Percentiles rank a stretch among this genome's conserved stretches.
These are phyloP conservation scores for Diloba caeruleocephala DNA, from an alignment of 2,888 invertebrate species.

Conservation along the genomic window DNA sequence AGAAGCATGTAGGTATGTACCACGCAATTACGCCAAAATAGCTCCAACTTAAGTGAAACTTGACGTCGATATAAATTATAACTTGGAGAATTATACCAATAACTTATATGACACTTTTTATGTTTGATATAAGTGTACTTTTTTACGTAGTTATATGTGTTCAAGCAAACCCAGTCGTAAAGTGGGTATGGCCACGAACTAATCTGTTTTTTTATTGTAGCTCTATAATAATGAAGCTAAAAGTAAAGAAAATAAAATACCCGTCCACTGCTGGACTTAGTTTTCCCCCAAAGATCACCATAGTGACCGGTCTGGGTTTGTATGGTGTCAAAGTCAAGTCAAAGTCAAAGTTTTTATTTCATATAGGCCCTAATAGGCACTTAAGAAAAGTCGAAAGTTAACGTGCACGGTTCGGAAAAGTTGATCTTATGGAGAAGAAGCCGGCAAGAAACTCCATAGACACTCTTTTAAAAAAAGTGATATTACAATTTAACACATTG, in stretches of 20 bases:
- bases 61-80: slow-evolving; percentile 46
- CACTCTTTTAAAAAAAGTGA: no score
- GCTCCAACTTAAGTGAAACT: slow-evolving; percentile 47
- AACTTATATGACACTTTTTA: slow-evolving; percentile 43
- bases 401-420: no score
- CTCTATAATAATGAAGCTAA: neutral
- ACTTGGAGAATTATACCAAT: slow-evolving; percentile 42
- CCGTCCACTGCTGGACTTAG: no score
- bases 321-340: no score
- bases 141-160: slow-evolving; percentile 21
- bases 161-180: slow-evolving; percentile 8
- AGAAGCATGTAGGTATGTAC: slow-evolving; percentile 26
- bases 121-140: slow-evolving; percentile 30
- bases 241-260: slow-evolving; percentile 10
- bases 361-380: no score
- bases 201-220: slow-evolving; percentile 5
- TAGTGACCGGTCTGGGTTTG: no score
- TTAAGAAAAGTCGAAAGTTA: no score
- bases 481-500: no score
- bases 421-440: no score
- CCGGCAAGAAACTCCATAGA: no score
- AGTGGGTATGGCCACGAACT: neutral
- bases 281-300: no score
- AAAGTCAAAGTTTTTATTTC: no score
- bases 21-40: slow-evolving; percentile 45